Evolutionary conservation across 2,113 vertebrate species (phyloP).

Genomic region (Atlantisia rogersi): DNA sequence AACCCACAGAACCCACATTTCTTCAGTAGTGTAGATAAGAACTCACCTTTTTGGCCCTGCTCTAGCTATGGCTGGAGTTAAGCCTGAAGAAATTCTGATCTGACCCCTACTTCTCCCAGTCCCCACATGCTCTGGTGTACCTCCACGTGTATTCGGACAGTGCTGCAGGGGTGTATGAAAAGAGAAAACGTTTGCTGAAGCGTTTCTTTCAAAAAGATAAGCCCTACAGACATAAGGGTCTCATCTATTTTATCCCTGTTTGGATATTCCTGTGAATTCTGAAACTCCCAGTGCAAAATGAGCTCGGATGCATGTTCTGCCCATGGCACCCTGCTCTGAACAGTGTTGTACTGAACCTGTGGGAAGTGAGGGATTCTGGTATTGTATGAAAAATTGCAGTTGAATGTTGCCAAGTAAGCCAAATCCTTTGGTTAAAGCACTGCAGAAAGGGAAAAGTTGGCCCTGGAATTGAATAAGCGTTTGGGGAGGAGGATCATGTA

Average conservation of each 20-base stretch:
- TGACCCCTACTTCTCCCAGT: not conserved
- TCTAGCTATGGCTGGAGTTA: not conserved
- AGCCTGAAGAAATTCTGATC: not conserved
- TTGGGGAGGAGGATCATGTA: not conserved
- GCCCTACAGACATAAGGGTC: not conserved
- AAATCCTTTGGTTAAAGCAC: not conserved
- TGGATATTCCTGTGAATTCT: not conserved
- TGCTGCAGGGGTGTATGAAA: fast-evolving
- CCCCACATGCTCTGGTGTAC: not conserved
- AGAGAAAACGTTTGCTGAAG: not conserved
- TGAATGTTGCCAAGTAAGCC: not conserved
- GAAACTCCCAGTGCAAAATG: not conserved
- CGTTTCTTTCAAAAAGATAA: not conserved
- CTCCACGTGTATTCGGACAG: not conserved
- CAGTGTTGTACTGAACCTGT: too few species aligned
- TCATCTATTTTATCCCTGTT: not conserved
- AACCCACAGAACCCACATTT: not conserved
- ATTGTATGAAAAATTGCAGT: not conserved
- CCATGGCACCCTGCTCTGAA: not conserved
- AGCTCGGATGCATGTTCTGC: not conserved
- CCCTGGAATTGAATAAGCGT: not conserved
- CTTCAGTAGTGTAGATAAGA: not conserved
- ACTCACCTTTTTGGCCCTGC: not conserved
- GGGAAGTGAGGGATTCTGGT: not conserved
- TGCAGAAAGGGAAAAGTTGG: not conserved